A percentile compares a stretch with the other conserved stretches of the same genome.
phyloP scores from a whole-genome alignment of 1,140 invertebrate genomes.

The Drosophila miranda region DNA sequence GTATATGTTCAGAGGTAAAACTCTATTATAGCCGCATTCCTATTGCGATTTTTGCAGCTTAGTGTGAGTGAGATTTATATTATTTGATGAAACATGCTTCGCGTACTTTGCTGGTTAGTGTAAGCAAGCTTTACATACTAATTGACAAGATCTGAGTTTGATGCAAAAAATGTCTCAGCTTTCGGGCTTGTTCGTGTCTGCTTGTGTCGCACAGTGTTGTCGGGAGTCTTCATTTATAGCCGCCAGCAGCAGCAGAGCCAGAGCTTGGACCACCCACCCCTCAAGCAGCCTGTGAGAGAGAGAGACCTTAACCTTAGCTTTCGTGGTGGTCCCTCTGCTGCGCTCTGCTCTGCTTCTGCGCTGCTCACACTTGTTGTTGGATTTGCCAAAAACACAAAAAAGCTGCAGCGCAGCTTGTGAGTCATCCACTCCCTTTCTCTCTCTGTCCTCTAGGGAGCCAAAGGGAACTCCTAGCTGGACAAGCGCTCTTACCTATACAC shows the following conservation, averaged over 20 bases:
- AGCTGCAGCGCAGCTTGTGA: conserved; percentile 53
- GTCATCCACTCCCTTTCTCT: conserved; percentile 44
- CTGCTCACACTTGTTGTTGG: conserved; percentile 56
- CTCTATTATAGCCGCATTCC: too few species aligned
- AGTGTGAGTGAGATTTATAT: neutral
- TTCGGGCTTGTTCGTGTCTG: conserved; percentile 5
- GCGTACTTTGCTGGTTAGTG: conserved; percentile 5
- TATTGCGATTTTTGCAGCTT: neutral
- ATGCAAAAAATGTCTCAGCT: conserved; percentile 35
- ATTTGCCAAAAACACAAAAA: conserved; percentile 59
- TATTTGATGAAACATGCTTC: neutral
- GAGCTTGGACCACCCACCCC: conserved; percentile 69
- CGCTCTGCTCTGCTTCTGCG: conserved; percentile 20
- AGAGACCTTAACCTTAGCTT: conserved; percentile 26
- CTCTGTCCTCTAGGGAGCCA: conserved; percentile 10
- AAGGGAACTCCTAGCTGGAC: conserved; percentile 70
- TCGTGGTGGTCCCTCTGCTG: conserved; percentile 42
- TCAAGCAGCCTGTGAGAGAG: conserved; percentile 47
- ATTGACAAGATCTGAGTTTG: conserved; percentile 6
- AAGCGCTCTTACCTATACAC: too few species aligned
- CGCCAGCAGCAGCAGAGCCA: conserved; percentile 30
- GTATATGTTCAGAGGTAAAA: too few species aligned
- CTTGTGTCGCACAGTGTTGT: conserved; percentile 53
- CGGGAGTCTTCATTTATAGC: conserved; percentile 53
- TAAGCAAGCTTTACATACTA: conserved; percentile 8